A percentile compares a stretch with the other conserved stretches of the same genome.
phyloP scores from a whole-genome alignment of 2,797 vertebrate species.

The Pangasius krempfi region DNA sequence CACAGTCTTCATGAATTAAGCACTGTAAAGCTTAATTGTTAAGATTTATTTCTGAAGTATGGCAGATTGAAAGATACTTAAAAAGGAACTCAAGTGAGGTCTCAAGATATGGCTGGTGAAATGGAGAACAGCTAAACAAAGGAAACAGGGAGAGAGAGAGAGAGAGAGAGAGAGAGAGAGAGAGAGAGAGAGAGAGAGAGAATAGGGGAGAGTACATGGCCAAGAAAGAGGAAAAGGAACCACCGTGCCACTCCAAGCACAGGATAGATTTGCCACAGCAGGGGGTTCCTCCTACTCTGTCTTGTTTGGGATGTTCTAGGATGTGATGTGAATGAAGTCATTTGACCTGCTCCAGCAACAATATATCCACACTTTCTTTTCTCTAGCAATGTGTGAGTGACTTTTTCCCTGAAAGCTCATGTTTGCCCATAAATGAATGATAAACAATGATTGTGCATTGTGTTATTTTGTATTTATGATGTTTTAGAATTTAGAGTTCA shows the following conservation, averaged over 20 bases:
- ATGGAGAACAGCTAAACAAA: neutral
- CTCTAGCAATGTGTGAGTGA: neutral
- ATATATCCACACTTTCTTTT: neutral
- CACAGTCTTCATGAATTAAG: neutral
- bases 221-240: neutral
- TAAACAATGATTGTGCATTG: neutral
- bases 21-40: neutral
- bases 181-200: neutral
- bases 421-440: neutral
- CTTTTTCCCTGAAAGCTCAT: neutral
- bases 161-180: neutral
- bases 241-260: neutral
- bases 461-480: neutral
- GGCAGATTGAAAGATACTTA: neutral
- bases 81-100: neutral
- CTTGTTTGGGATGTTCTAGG: constrained; percentile 14
- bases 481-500: neutral
- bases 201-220: neutral
- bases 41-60: constrained; percentile 1
- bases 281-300: neutral
- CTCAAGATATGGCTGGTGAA: neutral
- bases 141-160: neutral
- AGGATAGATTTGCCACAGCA: constrained; percentile 16
- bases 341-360: constrained; percentile 14
- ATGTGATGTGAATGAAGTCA: constrained; percentile 17